A percentile compares a stretch with the other conserved stretches of the same genome.
phyloP scores from a whole-genome alignment of 2,797 vertebrate genomes.

The Notolepis coatsorum region DNA sequence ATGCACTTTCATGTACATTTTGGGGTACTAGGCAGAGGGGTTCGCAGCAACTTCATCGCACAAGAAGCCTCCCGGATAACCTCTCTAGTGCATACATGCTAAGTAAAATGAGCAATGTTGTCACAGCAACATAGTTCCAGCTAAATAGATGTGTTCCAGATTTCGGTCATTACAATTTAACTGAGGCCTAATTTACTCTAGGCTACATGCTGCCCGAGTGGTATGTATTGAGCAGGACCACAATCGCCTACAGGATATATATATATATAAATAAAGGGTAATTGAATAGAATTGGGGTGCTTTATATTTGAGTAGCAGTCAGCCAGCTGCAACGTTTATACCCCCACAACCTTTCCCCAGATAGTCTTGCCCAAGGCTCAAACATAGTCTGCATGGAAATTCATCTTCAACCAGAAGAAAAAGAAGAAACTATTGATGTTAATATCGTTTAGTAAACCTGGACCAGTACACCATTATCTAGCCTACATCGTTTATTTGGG shows the following conservation, averaged over 20 bases:
- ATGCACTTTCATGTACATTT: constrained; percentile 23
- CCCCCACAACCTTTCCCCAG: constrained; percentile 50
- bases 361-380: constrained; percentile 29
- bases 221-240: constrained; percentile 1
- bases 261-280: too few species aligned
- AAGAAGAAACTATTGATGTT: constrained; percentile 13
- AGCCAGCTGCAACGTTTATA: constrained; percentile 77
- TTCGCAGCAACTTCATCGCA: constrained; percentile 17
- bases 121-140: constrained; percentile 7
- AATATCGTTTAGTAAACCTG: constrained; percentile 16
- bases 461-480: background rate
- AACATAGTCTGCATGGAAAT: constrained; percentile 13
- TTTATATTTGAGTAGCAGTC: constrained; percentile 72
- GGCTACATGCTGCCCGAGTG: constrained; percentile 2
- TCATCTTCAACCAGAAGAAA: background rate
- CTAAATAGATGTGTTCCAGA: constrained; percentile 13
- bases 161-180: background rate
- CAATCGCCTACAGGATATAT: constrained; percentile 3
- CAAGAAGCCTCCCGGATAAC: constrained; percentile 20
- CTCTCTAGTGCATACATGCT: constrained; percentile 28
- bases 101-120: constrained; percentile 1
- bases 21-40: constrained; percentile 14
- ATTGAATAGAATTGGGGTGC: constrained; percentile 46
- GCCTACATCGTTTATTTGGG: constrained; percentile 5
- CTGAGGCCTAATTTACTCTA: background rate